Base-by-base conservation (phyloP, 2,888 invertebrate species). In the Anaspis maculata region DNA sequence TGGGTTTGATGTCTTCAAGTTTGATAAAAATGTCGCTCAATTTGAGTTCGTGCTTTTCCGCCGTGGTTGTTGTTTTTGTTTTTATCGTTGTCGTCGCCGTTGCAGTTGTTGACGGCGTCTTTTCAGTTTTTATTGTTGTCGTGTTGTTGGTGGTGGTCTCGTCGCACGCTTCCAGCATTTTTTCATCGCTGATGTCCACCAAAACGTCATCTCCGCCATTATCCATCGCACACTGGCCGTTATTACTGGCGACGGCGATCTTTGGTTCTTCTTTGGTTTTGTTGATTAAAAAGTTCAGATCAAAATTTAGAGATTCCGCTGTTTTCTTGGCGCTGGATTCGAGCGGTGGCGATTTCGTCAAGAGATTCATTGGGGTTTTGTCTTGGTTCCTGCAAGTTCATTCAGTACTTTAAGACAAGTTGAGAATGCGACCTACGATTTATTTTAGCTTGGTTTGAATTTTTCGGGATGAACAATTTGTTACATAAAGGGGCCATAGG, bases 1-100 rank as follows among this genome's bases (percentile, higher is more conserved):
- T 80, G 21, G 90, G 87, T 52, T 78, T 78, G 29, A 92, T 79
- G 48, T 76, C 76, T 53, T 85, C 79, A 46, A 92, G 64, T 7
- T 81, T 76, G 27, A 92, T 76, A 54, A 72, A 69, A 31, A 92
- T 76, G 56, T 90, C 83, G 2, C 73, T 75, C 39, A 81, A 64
- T 52, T 73, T 71, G 13, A 73, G 59, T 44, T 70, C 70, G 2
- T 22, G 22, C 14, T 56, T 48, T 44, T 65, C 62, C 23, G 23
- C 22, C 19, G 29, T 29, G n/a, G n/a, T n/a, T n/a, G 14, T 61
- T 54, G 23, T n/a, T 28, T 33, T 23, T 23, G 14, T 15, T 22
- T n/a, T n/a, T n/a, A n/a, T 33, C 24, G 24, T 28, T 63, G 51
- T 45, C 64, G 62, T 40, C 56, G n/a, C 16, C 3, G 10, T 15